These are phyloP conservation scores for Cephus cinctus DNA, from an alignment of 1,140 invertebrate genomes.

Conservation along the genomic window DNA sequence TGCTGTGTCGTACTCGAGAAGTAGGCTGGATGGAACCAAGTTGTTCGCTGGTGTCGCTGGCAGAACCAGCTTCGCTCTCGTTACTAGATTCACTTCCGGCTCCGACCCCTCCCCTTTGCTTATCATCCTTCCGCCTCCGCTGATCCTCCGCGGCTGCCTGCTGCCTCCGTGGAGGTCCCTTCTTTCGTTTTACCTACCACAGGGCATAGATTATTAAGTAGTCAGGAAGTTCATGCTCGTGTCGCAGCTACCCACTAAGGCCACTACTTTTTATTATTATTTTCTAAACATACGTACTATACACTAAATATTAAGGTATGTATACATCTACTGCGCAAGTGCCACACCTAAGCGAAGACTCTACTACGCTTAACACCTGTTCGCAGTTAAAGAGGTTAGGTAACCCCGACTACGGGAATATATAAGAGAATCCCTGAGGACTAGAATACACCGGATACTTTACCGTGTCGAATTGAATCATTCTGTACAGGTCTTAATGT, in stretches of 20 bases:
- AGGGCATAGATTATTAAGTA: conserved; percentile 50
- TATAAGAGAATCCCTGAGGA: too few species aligned
- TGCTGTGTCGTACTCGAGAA: conserved; percentile 36
- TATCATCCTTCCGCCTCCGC: conserved; percentile 48
- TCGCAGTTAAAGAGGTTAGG: too few species aligned
- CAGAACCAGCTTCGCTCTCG: conserved; percentile 51
- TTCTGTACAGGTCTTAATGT: too few species aligned
- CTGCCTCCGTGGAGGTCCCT: conserved; percentile 50
- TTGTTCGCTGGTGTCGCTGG: conserved; percentile 50
- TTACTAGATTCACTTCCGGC: conserved; percentile 52
- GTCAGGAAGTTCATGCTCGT: conserved; percentile 51
- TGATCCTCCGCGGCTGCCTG: conserved; percentile 48
- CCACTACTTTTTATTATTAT: conserved; percentile 11
- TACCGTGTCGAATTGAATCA: too few species aligned
- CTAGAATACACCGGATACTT: too few species aligned
- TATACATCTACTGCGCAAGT: too few species aligned
- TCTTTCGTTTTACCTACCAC: conserved; percentile 57
- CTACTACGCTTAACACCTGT: too few species aligned
- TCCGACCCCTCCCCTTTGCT: conserved; percentile 35
- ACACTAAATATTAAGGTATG: too few species aligned
- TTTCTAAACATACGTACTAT: background rate
- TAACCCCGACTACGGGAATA: too few species aligned
- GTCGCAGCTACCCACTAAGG: conserved; percentile 32
- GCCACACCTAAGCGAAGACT: too few species aligned
- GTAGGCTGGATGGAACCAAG: conserved; percentile 40